phyloP scores from a whole-genome alignment of 1,140 invertebrate genomes.

The Ceratitis capitata region DNA sequence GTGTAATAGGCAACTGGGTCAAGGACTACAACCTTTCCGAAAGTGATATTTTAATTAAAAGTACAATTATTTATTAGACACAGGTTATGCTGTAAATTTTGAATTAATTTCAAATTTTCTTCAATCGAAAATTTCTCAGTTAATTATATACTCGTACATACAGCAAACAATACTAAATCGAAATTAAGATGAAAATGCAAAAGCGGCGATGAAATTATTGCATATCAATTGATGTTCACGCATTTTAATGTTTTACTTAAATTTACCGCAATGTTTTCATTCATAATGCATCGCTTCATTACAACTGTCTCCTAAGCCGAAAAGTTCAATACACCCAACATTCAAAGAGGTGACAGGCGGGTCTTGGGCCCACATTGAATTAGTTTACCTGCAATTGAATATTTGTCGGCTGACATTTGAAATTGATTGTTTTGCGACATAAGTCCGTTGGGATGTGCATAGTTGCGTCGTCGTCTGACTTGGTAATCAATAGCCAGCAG shows the following conservation, averaged over 20 bases:
- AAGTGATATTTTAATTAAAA: too few relatives aligned
- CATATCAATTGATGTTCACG: background rate
- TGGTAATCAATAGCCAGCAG: background rate
- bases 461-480: background rate
- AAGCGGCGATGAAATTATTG: too few relatives aligned
- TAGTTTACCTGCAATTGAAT: background rate
- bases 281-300: background rate
- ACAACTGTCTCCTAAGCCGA: background rate
- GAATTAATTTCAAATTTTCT: too few relatives aligned
- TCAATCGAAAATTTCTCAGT: too few relatives aligned
- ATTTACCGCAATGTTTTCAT: background rate
- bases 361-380: background rate
- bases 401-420: constrained; percentile 13
- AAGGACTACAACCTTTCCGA: too few relatives aligned
- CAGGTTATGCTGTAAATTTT: too few relatives aligned
- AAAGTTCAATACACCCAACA: background rate
- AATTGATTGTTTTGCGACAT: constrained; percentile 34
- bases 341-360: background rate
- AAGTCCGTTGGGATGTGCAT: background rate
- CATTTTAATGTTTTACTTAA: background rate
- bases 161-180: too few relatives aligned
- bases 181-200: too few relatives aligned
- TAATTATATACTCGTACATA: too few relatives aligned
- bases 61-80: too few relatives aligned
- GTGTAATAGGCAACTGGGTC: too few relatives aligned